Evolutionary conservation across 2,797 vertebrate species (phyloP).

Genomic region (Pelobates cultripes): DNA sequence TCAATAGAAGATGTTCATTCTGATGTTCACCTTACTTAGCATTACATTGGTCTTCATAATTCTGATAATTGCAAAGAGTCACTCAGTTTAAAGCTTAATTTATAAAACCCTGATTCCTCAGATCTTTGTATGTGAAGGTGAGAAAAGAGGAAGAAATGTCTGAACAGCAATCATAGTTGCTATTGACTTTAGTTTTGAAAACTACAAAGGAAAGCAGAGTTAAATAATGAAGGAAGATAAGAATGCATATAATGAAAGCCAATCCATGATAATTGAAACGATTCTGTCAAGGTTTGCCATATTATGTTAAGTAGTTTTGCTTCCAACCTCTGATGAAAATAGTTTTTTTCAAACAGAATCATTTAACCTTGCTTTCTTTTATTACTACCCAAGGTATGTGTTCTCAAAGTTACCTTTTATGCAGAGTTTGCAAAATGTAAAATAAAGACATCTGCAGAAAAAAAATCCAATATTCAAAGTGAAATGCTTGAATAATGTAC

Average conservation of each 20-base stretch:
- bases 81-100: not conserved
- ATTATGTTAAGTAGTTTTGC: constrained; percentile 26
- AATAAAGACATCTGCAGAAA: constrained; percentile 27
- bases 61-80: constrained; percentile 1
- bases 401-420: constrained; percentile 39
- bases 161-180: not conserved
- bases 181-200: not conserved
- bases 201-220: constrained; percentile 9
- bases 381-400: constrained; percentile 21
- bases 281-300: constrained; percentile 19
- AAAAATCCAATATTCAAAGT: constrained; percentile 26
- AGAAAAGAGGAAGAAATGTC: not conserved
- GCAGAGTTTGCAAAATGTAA: constrained; percentile 40
- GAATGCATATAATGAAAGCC: constrained; percentile 17
- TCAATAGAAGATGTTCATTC: too few relatives aligned
- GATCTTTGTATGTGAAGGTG: not conserved
- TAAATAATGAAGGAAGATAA: constrained; percentile 10
- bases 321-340: constrained; percentile 24
- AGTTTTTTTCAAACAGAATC: constrained; percentile 36
- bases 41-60: not conserved
- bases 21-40: too few relatives aligned
- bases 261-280: constrained; percentile 4
- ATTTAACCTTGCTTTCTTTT: constrained; percentile 46
- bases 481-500: constrained; percentile 39
- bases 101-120: not conserved